phyloP scores from a whole-genome alignment of 2,888 invertebrate species.

The Tipula confusa region DNA sequence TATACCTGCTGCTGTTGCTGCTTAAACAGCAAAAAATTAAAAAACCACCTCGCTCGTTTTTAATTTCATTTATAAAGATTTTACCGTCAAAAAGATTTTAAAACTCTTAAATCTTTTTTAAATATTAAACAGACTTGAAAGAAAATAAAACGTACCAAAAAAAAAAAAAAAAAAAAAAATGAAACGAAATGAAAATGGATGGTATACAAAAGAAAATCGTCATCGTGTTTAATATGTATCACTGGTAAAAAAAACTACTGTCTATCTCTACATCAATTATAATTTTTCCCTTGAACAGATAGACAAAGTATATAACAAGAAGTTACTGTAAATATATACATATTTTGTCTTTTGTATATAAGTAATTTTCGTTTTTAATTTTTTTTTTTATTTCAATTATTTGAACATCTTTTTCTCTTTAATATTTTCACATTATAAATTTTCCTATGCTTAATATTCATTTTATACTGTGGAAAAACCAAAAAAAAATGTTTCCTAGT shows the following conservation, averaged over 20 bases:
- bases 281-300: slow-evolving; percentile 20
- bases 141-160: not conserved
- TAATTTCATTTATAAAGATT: not conserved
- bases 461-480: not conserved
- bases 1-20: not conserved
- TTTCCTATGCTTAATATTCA: not conserved
- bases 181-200: too few species aligned
- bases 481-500: not conserved
- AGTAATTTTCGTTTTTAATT: not conserved
- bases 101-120: not conserved
- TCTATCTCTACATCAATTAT: slow-evolving; percentile 12
- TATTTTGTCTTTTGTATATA: not conserved
- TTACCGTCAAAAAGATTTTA: slow-evolving; percentile 3
- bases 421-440: not conserved
- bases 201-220: not conserved
- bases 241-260: slow-evolving; percentile 13
- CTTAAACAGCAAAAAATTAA: not conserved
- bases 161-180: too few species aligned
- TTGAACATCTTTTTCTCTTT: slow-evolving; percentile 5
- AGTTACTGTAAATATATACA: slow-evolving; percentile 25
- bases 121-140: not conserved
- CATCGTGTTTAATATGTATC: not conserved
- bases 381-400: not conserved
- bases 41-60: not conserved
- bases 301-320: not conserved